These are phyloP conservation scores for Eubasilissa regina DNA, from an alignment of 1,140 invertebrate genomes.

Conservation along the genomic window DNA sequence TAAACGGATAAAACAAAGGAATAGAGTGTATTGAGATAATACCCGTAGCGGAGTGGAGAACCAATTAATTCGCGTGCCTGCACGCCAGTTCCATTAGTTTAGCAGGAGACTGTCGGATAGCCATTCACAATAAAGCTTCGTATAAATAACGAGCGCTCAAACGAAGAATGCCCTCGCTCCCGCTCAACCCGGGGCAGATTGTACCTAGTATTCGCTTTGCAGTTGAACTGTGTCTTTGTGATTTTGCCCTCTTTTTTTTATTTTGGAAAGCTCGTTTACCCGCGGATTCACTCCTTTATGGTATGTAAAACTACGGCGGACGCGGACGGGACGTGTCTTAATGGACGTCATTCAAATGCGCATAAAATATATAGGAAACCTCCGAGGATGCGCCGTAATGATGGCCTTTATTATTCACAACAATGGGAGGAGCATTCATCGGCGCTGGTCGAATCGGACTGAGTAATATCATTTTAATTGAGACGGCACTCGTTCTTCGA, in stretches of 20 bases:
- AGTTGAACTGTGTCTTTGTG: conserved; percentile 32
- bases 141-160: conserved; percentile 45
- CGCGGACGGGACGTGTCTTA: conserved; percentile 13
- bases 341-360: conserved; percentile 39
- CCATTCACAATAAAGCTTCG: conserved; percentile 33
- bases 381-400: conserved; percentile 16
- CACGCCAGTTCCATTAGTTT: conserved; percentile 42
- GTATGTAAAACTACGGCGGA: conserved; percentile 18
- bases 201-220: conserved; percentile 37
- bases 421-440: conserved; percentile 22
- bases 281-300: conserved; percentile 26
- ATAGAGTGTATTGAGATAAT: conserved; percentile 28
- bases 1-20: conserved; percentile 23
- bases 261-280: conserved; percentile 38
- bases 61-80: conserved; percentile 48
- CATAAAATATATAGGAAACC: conserved; percentile 34
- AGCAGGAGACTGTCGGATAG: conserved; percentile 43
- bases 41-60: conserved; percentile 12
- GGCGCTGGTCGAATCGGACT: background rate
- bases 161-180: conserved; percentile 39
- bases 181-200: conserved; percentile 43
- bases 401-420: conserved; percentile 18
- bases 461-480: conserved; percentile 37
- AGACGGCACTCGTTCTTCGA: conserved; percentile 15
- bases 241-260: conserved; percentile 3